These are phyloP conservation scores for Chionomys nivalis DNA, from an alignment of 2,113 vertebrate genomes.

Conservation along the genomic window DNA sequence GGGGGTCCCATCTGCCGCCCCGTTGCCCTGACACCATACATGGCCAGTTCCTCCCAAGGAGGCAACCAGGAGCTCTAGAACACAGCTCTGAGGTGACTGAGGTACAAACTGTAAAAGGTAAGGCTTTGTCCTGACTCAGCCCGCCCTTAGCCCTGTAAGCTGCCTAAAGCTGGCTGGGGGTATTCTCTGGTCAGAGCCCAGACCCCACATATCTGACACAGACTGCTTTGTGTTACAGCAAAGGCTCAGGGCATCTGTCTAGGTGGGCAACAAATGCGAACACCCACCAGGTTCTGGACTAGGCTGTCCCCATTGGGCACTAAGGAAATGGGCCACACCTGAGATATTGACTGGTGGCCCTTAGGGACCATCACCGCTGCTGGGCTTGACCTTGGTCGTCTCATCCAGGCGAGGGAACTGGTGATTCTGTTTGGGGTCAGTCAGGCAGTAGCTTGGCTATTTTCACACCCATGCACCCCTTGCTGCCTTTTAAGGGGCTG, in stretches of 20 bases:
- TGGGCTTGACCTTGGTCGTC: background rate
- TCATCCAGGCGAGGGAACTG: background rate
- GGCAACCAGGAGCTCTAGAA: slow-evolving; percentile 79
- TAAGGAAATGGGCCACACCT: background rate
- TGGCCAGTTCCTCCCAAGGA: slow-evolving; percentile 58
- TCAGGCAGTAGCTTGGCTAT: background rate
- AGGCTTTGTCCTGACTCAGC: background rate
- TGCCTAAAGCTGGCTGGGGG: too few species aligned
- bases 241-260: background rate
- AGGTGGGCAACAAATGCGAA: background rate
- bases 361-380: background rate
- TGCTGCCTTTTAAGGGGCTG: background rate
- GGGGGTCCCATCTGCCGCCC: slow-evolving; percentile 63
- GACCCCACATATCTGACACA: background rate
- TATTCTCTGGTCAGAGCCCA: background rate
- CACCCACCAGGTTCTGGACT: fast-evolving
- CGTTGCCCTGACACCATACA: slow-evolving; percentile 70
- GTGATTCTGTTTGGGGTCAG: background rate
- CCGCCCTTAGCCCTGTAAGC: background rate
- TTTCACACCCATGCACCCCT: background rate
- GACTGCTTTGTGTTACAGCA: background rate
- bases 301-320: too few species aligned
- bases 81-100: slow-evolving; percentile 51
- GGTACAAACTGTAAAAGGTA: background rate
- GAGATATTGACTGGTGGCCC: background rate